Evolutionary conservation across 2,888 invertebrate species (phyloP).

Genomic region (Encarsia formosa): DNA sequence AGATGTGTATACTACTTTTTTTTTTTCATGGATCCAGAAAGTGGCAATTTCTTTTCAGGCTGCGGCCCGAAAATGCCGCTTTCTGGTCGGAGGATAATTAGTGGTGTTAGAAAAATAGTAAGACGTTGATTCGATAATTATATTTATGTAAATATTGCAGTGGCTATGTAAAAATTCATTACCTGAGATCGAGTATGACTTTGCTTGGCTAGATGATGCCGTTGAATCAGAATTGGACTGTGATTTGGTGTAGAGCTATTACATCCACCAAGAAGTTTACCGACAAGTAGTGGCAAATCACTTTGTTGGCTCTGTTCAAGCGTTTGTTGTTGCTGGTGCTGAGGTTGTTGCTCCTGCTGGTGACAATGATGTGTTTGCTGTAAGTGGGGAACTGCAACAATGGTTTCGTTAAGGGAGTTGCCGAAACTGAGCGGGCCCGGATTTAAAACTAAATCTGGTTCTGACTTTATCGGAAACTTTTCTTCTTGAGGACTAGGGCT

Average conservation of each 20-base stretch:
- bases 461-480: constrained; percentile 48
- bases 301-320: constrained; percentile 41
- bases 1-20: too few species aligned
- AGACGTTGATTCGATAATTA: too few species aligned
- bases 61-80: too few species aligned
- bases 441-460: constrained; percentile 48
- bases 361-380: constrained; percentile 29
- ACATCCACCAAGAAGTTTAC: constrained; percentile 61
- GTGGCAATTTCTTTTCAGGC: too few species aligned
- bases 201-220: constrained; percentile 50
- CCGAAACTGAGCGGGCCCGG: constrained; percentile 34
- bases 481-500: constrained; percentile 48
- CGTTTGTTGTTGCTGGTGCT: constrained; percentile 23
- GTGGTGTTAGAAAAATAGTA: too few species aligned
- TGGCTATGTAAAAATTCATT: too few species aligned
- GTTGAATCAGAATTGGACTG: constrained; percentile 59
- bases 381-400: constrained; percentile 39
- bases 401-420: constrained; percentile 41
- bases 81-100: too few species aligned
- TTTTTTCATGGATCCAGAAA: too few species aligned
- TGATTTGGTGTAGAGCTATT: constrained; percentile 64
- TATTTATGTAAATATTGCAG: too few species aligned
- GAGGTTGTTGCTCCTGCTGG: constrained; percentile 32
- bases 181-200: constrained; percentile 49
- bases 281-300: constrained; percentile 56